Percentiles rank a stretch among this genome's conserved stretches.
Evolutionary conservation across 1,140 invertebrate species (phyloP).

Genomic region (Sitobion miscanthi): DNA sequence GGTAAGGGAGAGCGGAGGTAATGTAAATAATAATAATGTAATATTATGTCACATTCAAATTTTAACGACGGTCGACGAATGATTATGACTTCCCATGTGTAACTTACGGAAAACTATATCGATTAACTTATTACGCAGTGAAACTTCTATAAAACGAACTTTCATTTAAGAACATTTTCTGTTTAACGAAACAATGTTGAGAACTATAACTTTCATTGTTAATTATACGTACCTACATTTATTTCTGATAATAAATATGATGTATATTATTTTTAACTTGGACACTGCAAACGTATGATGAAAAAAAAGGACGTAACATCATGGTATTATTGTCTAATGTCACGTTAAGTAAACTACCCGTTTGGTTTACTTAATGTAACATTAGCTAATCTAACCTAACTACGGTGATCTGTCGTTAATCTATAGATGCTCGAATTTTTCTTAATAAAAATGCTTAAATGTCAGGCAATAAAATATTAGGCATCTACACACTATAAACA

Average conservation of each 20-base stretch:
- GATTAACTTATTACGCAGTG: not conserved
- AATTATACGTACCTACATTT: too few species aligned
- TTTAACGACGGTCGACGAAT: not conserved
- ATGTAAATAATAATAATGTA: not conserved
- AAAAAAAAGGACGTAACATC: not conserved
- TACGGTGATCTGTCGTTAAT: not conserved
- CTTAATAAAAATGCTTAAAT: not conserved
- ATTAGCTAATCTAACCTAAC: not conserved
- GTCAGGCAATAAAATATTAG: not conserved
- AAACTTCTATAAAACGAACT: too few species aligned
- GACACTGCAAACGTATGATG: not conserved
- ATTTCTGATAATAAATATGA: too few species aligned
- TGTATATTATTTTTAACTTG: not conserved
- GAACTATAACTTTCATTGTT: too few species aligned
- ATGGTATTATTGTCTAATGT: not conserved
- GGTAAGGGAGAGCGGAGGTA: too few species aligned
- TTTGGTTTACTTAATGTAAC: not conserved
- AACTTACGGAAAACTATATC: not conserved
- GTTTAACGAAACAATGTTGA: too few species aligned
- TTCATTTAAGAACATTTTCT: too few species aligned
- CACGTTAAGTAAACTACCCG: too few species aligned
- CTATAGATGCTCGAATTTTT: rapidly evolving
- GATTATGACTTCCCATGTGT: not conserved
- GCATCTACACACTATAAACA: not conserved
- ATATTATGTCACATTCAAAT: not conserved